A percentile compares a stretch with the other conserved stretches of the same genome.
These are phyloP conservation scores for Aplochiton taeniatus DNA, from an alignment of 2,797 vertebrate genomes.

Conservation along the genomic window DNA sequence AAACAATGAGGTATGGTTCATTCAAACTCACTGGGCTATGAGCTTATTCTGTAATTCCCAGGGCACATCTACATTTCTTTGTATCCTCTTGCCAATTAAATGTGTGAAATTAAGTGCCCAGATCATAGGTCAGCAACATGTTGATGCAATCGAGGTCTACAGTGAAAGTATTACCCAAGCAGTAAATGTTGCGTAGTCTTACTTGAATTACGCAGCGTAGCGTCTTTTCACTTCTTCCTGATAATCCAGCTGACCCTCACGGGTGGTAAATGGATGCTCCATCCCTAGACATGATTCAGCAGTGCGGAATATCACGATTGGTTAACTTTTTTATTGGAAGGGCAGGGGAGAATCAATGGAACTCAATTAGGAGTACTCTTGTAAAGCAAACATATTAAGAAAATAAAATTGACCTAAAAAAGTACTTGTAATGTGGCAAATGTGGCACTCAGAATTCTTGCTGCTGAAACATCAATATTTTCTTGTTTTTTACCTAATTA, in stretches of 20 bases:
- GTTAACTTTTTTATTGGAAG: constrained; percentile 45
- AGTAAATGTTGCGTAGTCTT: too few species aligned
- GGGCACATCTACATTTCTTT: too few species aligned
- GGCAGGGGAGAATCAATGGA: constrained; percentile 57
- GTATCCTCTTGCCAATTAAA: too few species aligned
- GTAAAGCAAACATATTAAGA: constrained; percentile 48
- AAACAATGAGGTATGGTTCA: constrained; percentile 89
- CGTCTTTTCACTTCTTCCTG: constrained; percentile 33
- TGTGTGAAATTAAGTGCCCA: too few species aligned
- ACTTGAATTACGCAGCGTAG: neutral
- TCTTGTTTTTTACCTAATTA: constrained; percentile 37
- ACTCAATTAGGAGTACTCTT: constrained; percentile 57
- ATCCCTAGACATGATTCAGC: constrained; percentile 47
- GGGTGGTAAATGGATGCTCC: constrained; percentile 58
- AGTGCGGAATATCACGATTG: constrained; percentile 49
- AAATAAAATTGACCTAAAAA: constrained; percentile 53
- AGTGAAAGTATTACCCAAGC: too few species aligned
- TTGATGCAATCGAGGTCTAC: too few species aligned
- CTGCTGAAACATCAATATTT: constrained; percentile 44
- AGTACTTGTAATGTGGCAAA: constrained; percentile 33
- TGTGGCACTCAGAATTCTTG: constrained; percentile 30
- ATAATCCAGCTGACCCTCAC: constrained; percentile 21
- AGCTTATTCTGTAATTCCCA: too few species aligned
- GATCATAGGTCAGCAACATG: too few species aligned
- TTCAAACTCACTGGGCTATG: constrained; percentile 8